These are phyloP conservation scores for Hemaris fuciformis DNA, from an alignment of 2,888 invertebrate genomes.

Conservation along the genomic window DNA sequence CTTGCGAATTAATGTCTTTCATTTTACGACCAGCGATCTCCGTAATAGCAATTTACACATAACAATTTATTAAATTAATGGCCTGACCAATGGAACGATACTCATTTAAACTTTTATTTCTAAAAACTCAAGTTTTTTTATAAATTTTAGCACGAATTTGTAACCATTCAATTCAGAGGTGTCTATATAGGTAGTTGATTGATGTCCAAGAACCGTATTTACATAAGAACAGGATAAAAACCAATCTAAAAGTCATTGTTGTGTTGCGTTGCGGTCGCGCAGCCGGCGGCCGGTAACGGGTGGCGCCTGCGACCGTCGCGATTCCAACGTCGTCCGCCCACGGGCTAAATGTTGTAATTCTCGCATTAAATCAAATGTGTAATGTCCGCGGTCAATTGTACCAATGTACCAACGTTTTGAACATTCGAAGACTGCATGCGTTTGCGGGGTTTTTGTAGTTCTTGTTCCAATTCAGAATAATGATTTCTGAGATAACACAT, in stretches of 20 bases:
- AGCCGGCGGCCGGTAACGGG: not conserved
- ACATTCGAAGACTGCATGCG: not conserved
- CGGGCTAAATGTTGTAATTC: conserved; percentile 4
- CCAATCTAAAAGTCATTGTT: no score
- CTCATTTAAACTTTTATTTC: no score
- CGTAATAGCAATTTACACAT: no score
- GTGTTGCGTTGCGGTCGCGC: not conserved
- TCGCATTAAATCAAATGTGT: conserved; percentile 4
- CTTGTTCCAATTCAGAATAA: no score
- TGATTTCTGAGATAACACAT: no score
- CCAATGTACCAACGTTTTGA: not conserved
- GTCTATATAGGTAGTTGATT: not conserved
- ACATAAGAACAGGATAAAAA: not conserved
- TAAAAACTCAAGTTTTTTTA: no score
- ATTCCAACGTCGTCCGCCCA: not conserved
- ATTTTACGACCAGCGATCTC: no score
- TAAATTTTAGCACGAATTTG: not conserved
- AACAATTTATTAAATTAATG: no score
- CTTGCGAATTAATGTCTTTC: no score
- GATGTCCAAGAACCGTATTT: not conserved
- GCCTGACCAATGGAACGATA: no score
- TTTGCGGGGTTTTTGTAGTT: no score
- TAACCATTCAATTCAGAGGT: not conserved
- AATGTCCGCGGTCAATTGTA: not conserved
- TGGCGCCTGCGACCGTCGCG: not conserved